Base-by-base conservation (phyloP, 2,113 vertebrate genomes). In the Leucoraja erinaceus region DNA sequence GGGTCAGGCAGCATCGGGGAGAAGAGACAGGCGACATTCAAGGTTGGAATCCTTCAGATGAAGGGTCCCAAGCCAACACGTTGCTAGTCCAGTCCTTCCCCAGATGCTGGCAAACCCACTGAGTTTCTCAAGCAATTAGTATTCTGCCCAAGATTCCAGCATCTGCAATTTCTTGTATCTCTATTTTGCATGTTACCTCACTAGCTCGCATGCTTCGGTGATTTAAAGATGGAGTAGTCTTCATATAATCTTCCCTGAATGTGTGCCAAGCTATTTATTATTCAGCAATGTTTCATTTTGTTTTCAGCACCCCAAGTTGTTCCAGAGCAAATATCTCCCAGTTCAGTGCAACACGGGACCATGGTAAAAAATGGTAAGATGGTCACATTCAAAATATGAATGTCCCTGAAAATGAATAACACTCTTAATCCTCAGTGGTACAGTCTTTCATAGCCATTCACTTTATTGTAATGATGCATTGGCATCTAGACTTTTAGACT, bases 261-360 rank as follows among this genome's bases (percentile, higher is more conserved):
- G 9, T 90, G 5, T 54, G 28, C 3, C 12, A 10, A 70, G 31
- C 33, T 54, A 47, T 38, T 28, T 22, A 22, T 68, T 91, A 38
- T 5, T 22, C 31, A 68, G 68, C 16, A 68, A 68, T 70, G 54
- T 68, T 68, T 59, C 31, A 8, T 90, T 33, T 70, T 74, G 5
- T 72, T 72, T 72, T 91, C 20, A 91, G 90, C 63, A 91, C 66
- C 33, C 56, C 66, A 72, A 91, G 22, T 91, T 91, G 90, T 70
- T 72, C 90, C 90, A 91, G 90, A 91, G 38, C 90, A 91, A 72
- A 22, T 72, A 22, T 54, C 90, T 11, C 31, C 68, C 90, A 74
- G 33, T 72, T 47, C 63, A 72, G 68, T 70, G 38, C 90, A 72
- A 91, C 90, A 91, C 72, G 90, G 90, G 90, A 91, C 90, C 90